Percentiles rank a stretch among this genome's conserved stretches.
These are phyloP conservation scores for Drosophila fulvimacula DNA, from an alignment of 2,888 invertebrate species.

Conservation along the genomic window DNA sequence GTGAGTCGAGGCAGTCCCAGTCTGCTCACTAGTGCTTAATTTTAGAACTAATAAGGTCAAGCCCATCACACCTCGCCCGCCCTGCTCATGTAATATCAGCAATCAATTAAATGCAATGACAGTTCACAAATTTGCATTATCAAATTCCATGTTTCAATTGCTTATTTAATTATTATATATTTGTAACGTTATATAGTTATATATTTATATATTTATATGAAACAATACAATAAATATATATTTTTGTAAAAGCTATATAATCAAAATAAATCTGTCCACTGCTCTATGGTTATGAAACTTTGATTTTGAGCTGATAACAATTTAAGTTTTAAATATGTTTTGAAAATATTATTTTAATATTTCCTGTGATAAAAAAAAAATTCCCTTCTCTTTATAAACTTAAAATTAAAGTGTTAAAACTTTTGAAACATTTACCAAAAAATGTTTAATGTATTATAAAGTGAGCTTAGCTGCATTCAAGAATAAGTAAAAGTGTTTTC, in stretches of 20 bases:
- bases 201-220: neutral
- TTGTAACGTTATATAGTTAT: no score
- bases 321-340: neutral
- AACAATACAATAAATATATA: neutral
- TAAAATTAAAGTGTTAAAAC: neutral
- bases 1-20: neutral
- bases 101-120: slow-evolving; percentile 21
- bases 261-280: neutral
- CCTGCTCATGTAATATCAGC: slow-evolving; percentile 40
- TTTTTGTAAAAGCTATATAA: neutral
- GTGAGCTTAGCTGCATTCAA: neutral
- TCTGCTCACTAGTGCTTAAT: slow-evolving; percentile 12
- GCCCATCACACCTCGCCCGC: slow-evolving; percentile 12
- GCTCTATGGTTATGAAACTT: neutral
- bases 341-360: no score
- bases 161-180: no score
- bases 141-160: neutral
- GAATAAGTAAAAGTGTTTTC: neutral
- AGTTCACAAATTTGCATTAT: neutral
- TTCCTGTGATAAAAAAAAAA: neutral
- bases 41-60: slow-evolving; percentile 8
- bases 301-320: neutral
- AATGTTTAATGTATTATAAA: neutral
- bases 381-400: neutral
- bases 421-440: neutral